Base-by-base conservation (phyloP, 2,888 invertebrate genomes). In the Campoplex nolae region DNA sequence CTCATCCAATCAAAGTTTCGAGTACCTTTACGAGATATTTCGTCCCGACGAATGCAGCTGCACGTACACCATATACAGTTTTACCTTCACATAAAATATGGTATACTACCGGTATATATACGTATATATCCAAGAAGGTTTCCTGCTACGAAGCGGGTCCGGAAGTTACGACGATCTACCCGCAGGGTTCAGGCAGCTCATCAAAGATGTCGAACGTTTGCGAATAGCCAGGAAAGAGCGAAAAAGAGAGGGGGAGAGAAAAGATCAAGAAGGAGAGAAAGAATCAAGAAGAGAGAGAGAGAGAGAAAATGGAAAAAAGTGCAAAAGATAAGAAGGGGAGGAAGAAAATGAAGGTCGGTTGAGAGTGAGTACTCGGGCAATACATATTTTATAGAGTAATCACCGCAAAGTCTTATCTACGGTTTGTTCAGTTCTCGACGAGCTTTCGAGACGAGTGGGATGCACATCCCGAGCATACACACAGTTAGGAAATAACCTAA, bases 381-480 rank as follows among this genome's bases (percentile, higher is more conserved):
- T 94, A 93, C 94, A 94, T 94, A 93, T 93, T 94, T 93, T 93
- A 94, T 92, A 91, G 93, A 89, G 92, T 92, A 94, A 94, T 94
- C 93, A 93, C 93, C 92, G 90, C 91, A 89, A 89, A 92, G 93
- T 91, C 93, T 94, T 93, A 94, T 94, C 93, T 93, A 90, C 92
- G 90, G 93, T 93, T 93, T 93, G 92, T 91, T 92, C 92, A 93
- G 92, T 91, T 90, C 90, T 91, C 90, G 86, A 89, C 87, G 65
- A 83, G 68, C 81, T 88, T 62, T 56, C 62, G 58, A 73, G 73
- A 11, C 16, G 68, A 84, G 84, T 73, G 23, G 23, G 75, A 54
- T 83, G 67, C 83, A 83, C 80, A 80, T 18, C 68, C 76, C 76
- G 45, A n/a, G 58, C 48, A 65, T 62, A 70, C 48, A 76, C 51